Conservation (phyloP, 2,888 invertebrate genomes). For the Drosophila sordidula region DNA sequence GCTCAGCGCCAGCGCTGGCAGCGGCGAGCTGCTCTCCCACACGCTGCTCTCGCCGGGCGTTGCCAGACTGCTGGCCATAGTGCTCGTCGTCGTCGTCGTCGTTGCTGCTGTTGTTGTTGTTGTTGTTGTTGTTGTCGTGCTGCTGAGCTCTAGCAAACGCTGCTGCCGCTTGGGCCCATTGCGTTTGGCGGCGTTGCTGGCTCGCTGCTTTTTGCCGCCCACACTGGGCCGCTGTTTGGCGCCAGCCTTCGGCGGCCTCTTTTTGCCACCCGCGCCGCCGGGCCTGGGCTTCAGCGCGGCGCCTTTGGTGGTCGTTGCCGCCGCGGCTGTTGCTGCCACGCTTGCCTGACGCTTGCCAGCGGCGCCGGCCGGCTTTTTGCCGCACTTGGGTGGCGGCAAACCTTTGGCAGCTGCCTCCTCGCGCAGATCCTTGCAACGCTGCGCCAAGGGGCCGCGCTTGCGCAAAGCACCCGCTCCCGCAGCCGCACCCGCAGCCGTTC, state of each 20-base stretch:
- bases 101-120: conserved; percentile 22
- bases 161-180: conserved; percentile 41
- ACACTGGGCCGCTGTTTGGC: conserved; percentile 30
- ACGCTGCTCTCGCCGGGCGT: conserved; percentile 34
- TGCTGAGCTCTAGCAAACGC: conserved; percentile 32
- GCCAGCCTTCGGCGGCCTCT: conserved; percentile 28
- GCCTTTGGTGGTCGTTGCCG: conserved; percentile 13
- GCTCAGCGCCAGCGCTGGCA: conserved; percentile 68
- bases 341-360: conserved; percentile 13
- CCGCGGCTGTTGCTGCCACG: neutral
- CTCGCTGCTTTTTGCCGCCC: conserved; percentile 45
- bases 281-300: conserved; percentile 8
- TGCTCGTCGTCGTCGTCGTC: conserved; percentile 47
- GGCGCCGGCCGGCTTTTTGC: conserved; percentile 34
- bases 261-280: conserved; percentile 21
- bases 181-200: conserved; percentile 53
- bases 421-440: conserved; percentile 46
- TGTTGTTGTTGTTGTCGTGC: conserved; percentile 25
- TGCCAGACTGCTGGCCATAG: conserved; percentile 59
- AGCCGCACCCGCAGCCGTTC: neutral
- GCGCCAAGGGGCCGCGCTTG: conserved; percentile 65
- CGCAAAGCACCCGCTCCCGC: conserved; percentile 60
- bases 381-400: conserved; percentile 59
- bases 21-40: conserved; percentile 71
- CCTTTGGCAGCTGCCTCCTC: conserved; percentile 41